Evolutionary conservation across 2,797 vertebrate species (phyloP), one percentile per base, ranked within the genome.

Genomic region (Crenuchus spilurus): DNA sequence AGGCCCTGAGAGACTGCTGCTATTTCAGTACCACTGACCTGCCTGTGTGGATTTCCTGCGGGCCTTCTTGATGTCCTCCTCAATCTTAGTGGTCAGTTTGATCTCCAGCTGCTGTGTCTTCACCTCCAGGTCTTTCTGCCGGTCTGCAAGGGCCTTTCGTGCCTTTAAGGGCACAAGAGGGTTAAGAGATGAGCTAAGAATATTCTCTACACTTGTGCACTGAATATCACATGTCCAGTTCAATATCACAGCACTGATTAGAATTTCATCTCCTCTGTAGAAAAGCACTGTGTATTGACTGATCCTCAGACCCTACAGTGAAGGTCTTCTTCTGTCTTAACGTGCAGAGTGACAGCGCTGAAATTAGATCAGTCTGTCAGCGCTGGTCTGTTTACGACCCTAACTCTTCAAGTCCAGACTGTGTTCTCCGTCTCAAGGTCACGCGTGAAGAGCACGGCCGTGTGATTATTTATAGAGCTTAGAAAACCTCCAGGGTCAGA

Each of bases 51-150:
- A 99, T 94, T 98, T 99, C 88, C 97, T 80, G 66, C 97, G 92
- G 0, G 98, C 97, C 82, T 98, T 99, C 90, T 99, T 99, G 84
- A 99, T 98, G 79, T 99, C 98, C 75, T 99, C 98, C 80, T 99
- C 98, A 0, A 93, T 95, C 88, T 99, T 99, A 90, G 93, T 96
- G 91, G 89, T 97, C 82, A 98, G 92, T 82, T 99, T 99, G 84
- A 96, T 94, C 87, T 99, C 98, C 61, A 97, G 85, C 88, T 99
- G 97, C 86, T 99, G 97, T 0, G 95, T 97, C 88, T 99, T 99
- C 80, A 97, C 57, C 85, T 99, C 98, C 84, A 99, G 92, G 79
- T 99, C 98, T 77, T 96, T 97, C 92, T 99, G 98, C 42, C 97
- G 87, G 83, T 99, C 97, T 0, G 94, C 91, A 80, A 99, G 92